Evolutionary conservation across 2,797 vertebrate genomes (phyloP).

Genomic region (Gastrophryne carolinensis): DNA sequence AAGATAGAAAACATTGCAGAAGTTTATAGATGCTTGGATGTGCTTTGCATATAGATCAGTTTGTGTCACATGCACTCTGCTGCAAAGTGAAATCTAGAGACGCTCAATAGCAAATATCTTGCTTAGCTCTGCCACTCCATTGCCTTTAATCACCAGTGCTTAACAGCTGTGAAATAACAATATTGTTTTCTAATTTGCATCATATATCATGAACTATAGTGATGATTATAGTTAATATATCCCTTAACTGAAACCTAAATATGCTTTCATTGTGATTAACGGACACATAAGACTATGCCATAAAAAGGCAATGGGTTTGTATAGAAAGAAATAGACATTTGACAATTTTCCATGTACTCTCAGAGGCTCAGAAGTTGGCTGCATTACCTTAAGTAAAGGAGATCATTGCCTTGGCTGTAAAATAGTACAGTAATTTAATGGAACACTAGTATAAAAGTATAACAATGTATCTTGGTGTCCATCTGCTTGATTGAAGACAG

Average conservation of each 20-base stretch:
- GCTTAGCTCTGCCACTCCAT: constrained; percentile 44
- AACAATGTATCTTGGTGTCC: too few species aligned
- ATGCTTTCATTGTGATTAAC: constrained; percentile 41
- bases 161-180: constrained; percentile 47
- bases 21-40: too few species aligned
- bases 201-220: constrained; percentile 43
- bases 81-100: constrained; percentile 21
- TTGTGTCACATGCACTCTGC: constrained; percentile 12
- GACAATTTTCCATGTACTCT: background rate
- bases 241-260: constrained; percentile 36
- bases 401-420: constrained; percentile 1
- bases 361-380: background rate
- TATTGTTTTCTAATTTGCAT: constrained; percentile 44
- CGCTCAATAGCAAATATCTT: constrained; percentile 23
- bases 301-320: constrained; percentile 1
- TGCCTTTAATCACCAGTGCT: constrained; percentile 44
- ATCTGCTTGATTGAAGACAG: too few species aligned
- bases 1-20: too few species aligned
- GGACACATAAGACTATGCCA: constrained; percentile 23
- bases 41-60: too few species aligned
- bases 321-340: constrained; percentile 9
- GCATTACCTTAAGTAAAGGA: background rate
- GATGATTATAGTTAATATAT: constrained; percentile 39
- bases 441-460: too few species aligned
- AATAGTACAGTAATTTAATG: too few species aligned